Percentiles rank a stretch among this genome's conserved stretches.
Conservation (phyloP, 2,113 vertebrate genomes). For the Psilopsiagon aurifrons region DNA sequence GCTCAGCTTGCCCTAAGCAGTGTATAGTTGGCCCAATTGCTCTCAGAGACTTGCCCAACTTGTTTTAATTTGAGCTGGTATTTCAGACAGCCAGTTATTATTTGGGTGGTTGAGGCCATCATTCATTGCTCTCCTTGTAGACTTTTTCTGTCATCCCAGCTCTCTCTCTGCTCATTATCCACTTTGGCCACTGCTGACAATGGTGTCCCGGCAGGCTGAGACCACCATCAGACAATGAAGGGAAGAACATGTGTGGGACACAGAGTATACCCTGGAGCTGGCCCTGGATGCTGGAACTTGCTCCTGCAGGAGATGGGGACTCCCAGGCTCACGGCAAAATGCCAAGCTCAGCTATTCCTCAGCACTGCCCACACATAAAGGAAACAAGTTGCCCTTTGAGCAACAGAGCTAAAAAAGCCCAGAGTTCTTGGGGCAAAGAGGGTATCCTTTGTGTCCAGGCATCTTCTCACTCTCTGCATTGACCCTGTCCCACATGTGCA, state of each 20-base stretch:
- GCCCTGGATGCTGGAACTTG: background rate
- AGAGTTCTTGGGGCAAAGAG: background rate
- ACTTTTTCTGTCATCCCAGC: conserved; percentile 11
- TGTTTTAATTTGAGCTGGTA: conserved; percentile 43
- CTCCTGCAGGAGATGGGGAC: background rate
- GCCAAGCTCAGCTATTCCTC: background rate
- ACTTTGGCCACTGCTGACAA: background rate
- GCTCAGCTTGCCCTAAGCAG: conserved; percentile 24
- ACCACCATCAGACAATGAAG: background rate
- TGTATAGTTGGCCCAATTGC: background rate
- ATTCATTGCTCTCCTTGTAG: background rate
- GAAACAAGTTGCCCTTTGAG: background rate
- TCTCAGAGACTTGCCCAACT: conserved; percentile 42
- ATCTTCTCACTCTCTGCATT: background rate
- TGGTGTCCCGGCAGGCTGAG: background rate
- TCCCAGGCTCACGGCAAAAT: background rate
- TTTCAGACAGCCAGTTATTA: conserved; percentile 44
- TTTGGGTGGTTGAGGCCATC: conserved; percentile 18
- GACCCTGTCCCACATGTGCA: background rate
- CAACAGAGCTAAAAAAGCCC: background rate
- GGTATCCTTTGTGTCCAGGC: background rate
- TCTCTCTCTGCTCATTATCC: background rate
- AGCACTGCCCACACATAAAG: background rate
- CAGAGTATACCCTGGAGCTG: background rate
- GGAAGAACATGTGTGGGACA: background rate